phyloP scores from a whole-genome alignment of 37 sponge, comb jelly and placozoan species.

The Halichondria panicea region DNA sequence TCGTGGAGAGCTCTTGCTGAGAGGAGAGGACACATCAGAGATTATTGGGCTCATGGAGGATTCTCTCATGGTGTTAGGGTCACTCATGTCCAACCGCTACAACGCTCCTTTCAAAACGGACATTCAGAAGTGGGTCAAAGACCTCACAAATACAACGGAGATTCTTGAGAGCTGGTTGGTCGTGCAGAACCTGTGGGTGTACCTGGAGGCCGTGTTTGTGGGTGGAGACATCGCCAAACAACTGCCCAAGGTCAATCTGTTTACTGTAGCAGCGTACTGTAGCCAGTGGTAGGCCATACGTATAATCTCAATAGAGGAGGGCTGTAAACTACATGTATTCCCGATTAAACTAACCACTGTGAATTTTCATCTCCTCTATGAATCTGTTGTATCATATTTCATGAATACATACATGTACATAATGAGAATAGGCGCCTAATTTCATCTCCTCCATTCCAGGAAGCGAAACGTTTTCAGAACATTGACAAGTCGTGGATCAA shows the following conservation, averaged over 20 bases:
- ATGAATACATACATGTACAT: not conserved
- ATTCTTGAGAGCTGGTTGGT: conserved; percentile 98
- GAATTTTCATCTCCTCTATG: not conserved
- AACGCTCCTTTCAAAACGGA: conserved; percentile 99
- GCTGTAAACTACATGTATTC: no score
- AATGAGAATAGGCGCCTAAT: not conserved
- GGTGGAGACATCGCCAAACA: conserved; percentile 99
- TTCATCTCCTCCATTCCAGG: conserved; percentile 45
- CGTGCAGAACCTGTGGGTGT: conserved; percentile 99
- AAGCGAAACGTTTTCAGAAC: conserved; percentile 95
- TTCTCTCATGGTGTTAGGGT: conserved; percentile 97
- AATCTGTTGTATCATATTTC: no score
- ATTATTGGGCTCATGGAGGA: conserved; percentile 97
- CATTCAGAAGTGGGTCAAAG: conserved; percentile 96
- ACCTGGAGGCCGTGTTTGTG: conserved; percentile 99
- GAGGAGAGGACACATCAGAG: conserved; percentile 94
- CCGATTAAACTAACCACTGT: not conserved
- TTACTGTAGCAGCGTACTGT: not conserved
- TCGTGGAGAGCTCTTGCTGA: conserved; percentile 95
- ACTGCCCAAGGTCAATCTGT: conserved; percentile 80
- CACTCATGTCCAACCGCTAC: conserved; percentile 99
- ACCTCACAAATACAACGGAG: conserved; percentile 93
- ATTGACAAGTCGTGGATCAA: conserved; percentile 99
- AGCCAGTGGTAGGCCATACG: not conserved
- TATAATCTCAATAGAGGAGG: not conserved